Base-by-base conservation (phyloP, 2,888 invertebrate species). In the Netelia virgata region DNA sequence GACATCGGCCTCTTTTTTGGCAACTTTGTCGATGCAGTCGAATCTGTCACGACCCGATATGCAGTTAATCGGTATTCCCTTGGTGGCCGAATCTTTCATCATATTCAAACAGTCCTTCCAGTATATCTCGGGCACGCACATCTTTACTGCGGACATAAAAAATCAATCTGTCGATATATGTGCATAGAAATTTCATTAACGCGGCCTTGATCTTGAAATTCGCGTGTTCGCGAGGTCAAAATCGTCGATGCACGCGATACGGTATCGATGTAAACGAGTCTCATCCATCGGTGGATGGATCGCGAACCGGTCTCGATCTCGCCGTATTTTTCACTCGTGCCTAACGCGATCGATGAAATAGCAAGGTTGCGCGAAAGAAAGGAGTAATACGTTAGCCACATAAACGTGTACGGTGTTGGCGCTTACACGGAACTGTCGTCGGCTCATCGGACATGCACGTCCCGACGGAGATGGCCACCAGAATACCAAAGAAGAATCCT, bases 1-100 rank as follows among this genome's bases (percentile, higher is more conserved):
- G 78, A 98, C 95, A 92, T 98, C 98, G 0, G 98, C 98, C 90
- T 96, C 95, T 28, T 96, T 95, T 87, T 96, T 95, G 86, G 97
- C 96, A 9, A 98, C 96, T 92, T 96, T 95, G 83, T 95, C 95
- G 89, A 98, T 95, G 90, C 98, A 98, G 82, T 97, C 96, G 94
- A 92, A 96, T 95, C 97, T 95, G 94, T 97, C 97, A 89, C 97
- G 95, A 0, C 96, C 97, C 1, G 96, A 93, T 14, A 97, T 94
- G 93, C 97, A 97, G 88, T 95, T 94, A 83, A 96, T 94, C 53
- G 94, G 93, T 0, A 95, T 95, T 64, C 95, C 94, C 88, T 95
- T 95, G 84, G 95, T 94, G 3, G 95, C 95, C 5, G 95, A 95
- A 78, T 96, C 94, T 75, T 95, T 94, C 86, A 95, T 94, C 96